Evolutionary conservation across 1,140 invertebrate genomes (phyloP).

Genomic region (Muscidifurax raptorellus): DNA sequence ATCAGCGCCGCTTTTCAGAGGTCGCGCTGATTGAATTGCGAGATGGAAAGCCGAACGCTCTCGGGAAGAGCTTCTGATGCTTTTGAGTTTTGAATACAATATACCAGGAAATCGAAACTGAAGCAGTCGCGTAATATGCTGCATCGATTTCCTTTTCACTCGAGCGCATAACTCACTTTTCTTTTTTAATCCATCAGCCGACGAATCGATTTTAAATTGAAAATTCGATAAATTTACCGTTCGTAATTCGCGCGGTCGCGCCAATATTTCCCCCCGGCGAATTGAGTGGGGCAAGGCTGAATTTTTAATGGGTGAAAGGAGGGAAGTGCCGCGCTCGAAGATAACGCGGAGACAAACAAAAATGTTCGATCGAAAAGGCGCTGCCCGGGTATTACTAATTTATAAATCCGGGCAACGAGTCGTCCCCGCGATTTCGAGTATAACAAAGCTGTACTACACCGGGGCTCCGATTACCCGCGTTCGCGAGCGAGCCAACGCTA

Average conservation of each 20-base stretch:
- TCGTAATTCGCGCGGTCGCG: neutral
- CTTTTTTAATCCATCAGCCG: neutral
- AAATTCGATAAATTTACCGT: neutral
- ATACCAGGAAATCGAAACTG: too few species aligned
- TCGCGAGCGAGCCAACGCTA: neutral
- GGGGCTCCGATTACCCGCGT: neutral
- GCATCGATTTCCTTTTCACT: neutral
- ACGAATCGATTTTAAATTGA: neutral
- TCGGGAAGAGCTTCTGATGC: neutral
- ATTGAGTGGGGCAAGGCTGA: neutral
- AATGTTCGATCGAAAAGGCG: too few species aligned
- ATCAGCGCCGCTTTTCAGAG: too few species aligned
- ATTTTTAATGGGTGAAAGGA: constrained; percentile 10
- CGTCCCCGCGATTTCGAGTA: too few species aligned
- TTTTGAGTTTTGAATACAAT: neutral
- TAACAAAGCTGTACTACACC: neutral
- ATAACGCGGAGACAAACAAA: neutral
- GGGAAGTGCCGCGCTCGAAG: neutral
- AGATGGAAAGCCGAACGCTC: neutral
- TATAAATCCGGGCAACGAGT: too few species aligned
- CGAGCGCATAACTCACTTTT: neutral
- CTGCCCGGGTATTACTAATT: too few species aligned
- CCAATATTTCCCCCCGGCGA: neutral
- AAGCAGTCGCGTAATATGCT: neutral
- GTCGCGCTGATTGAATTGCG: neutral